Evolutionary conservation across 2,113 vertebrate genomes (phyloP).

Genomic region (Callocephalon fimbriatum): DNA sequence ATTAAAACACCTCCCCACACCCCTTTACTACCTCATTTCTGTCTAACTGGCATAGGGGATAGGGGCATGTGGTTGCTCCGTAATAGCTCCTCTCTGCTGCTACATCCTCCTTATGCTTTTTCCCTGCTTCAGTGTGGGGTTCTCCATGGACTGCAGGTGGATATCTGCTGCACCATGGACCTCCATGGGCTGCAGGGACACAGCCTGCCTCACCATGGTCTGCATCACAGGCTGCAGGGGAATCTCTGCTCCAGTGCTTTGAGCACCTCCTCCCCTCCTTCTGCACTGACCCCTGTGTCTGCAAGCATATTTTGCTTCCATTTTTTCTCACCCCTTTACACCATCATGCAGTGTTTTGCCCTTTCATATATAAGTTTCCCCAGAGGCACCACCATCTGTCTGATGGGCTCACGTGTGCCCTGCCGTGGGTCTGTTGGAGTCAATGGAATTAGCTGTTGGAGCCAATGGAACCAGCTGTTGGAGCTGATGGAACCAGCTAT

Average conservation of each 20-base stretch:
- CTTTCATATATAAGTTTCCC: not conserved
- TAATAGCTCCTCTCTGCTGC: not conserved
- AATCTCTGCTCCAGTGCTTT: rapidly evolving
- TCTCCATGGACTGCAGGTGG: not conserved
- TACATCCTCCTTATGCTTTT: not conserved
- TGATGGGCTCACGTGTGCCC: not conserved
- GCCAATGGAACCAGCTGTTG: not conserved
- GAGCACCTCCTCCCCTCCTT: not conserved
- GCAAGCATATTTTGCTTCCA: not conserved
- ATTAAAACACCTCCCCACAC: not conserved
- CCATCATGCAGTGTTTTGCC: not conserved
- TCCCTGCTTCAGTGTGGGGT: not conserved
- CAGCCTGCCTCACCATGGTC: not conserved
- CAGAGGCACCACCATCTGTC: not conserved
- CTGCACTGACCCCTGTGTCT: not conserved
- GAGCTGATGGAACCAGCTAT: not conserved
- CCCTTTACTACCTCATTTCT: not conserved
- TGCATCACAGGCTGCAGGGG: not conserved
- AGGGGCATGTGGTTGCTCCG: not conserved
- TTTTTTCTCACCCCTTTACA: not conserved
- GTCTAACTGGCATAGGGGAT: rapidly evolving
- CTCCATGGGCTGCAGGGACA: too few relatives aligned
- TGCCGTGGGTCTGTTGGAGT: not conserved
- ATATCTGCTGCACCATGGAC: not conserved
- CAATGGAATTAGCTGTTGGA: not conserved